Percentiles rank a stretch among this genome's conserved stretches.
These are phyloP conservation scores for Chloromyia formosa DNA, from an alignment of 2,888 invertebrate species.

Conservation along the genomic window DNA sequence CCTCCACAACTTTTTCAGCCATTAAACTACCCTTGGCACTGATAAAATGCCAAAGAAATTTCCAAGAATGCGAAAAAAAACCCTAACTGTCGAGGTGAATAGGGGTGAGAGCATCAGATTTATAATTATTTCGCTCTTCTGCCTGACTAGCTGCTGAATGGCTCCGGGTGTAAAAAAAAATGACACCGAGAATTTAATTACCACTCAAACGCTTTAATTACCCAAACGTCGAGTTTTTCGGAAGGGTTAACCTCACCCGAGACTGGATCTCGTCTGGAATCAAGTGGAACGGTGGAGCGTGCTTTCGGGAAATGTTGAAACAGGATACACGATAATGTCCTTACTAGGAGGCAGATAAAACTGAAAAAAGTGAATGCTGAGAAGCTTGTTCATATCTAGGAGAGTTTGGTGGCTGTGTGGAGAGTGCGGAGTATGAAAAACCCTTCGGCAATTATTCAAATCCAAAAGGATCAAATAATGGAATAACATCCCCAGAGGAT, in stretches of 20 bases:
- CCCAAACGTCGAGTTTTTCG: neutral
- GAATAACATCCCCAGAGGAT: neutral
- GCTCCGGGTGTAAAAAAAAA: neutral
- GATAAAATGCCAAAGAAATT: neutral
- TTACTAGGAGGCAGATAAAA: neutral
- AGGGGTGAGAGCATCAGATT: slow-evolving; percentile 23
- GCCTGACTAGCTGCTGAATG: neutral
- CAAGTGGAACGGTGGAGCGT: neutral
- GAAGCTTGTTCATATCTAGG: no score
- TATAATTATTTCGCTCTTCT: slow-evolving; percentile 29
- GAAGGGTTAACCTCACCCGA: neutral
- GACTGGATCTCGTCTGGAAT: neutral
- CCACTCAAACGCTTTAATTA: slow-evolving; percentile 39
- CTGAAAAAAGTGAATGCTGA: neutral
- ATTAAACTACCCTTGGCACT: neutral
- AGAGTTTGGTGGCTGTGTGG: neutral
- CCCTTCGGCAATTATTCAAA: slow-evolving; percentile 32
- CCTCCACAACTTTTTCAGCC: neutral
- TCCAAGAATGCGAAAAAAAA: neutral
- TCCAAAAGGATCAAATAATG: slow-evolving; percentile 16
- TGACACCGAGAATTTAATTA: slow-evolving; percentile 40
- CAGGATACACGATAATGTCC: neutral
- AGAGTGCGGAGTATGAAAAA: neutral
- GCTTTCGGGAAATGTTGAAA: neutral
- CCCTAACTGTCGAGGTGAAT: neutral